Evolutionary conservation across 2,888 invertebrate genomes (phyloP), one percentile per base, ranked within the genome.

Genomic region (Emmelina monodactyla): DNA sequence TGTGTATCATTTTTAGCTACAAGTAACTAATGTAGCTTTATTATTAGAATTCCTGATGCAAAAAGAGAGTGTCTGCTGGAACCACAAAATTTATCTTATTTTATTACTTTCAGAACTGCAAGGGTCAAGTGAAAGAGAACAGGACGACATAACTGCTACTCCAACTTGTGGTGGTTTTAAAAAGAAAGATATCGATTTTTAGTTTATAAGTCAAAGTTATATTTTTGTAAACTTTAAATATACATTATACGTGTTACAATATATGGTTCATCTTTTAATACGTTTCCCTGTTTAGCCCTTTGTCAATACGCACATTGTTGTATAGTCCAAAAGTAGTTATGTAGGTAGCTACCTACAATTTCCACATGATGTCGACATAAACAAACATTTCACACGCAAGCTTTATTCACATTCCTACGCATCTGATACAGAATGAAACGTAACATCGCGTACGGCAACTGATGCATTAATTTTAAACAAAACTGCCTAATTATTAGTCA

Each of bases 171-270:
- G 83, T 28, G 82, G 83, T 43, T 76, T 78, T 43, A 80, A 71
- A 50, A 85, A 84, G 55, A 83, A 80, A 55, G 76, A 84, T 50
- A 75, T 88, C 48, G 88, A 88, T 53, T 88, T 88, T 70, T 87
- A 25, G 25, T 7, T 7, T 25, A n/a, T 25, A 25, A 25, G 25
- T 3, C 9, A 11, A 25, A 25, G 81, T 39, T 34, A 40, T 43
- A 33, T 43, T 40, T 40, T 43, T 42, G 25, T 25, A n/a, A 3
- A 25, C 11, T 25, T 29, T 29, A 12, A 13, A 29, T 13, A 29
- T 29, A 29, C 28, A 9, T n/a, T n/a, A 28, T 11, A 4, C 3
- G 7, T 28, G 19, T 19, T 19, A 19, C 9, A 19, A 6, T 19
- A 6, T 19, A 6, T 6, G 5, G 5, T 5, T 5, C 5, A 19